Evolutionary conservation across 2,888 invertebrate genomes (phyloP), one percentile per base, ranked within the genome.

Genomic region (Pardosa pseudoannulata): DNA sequence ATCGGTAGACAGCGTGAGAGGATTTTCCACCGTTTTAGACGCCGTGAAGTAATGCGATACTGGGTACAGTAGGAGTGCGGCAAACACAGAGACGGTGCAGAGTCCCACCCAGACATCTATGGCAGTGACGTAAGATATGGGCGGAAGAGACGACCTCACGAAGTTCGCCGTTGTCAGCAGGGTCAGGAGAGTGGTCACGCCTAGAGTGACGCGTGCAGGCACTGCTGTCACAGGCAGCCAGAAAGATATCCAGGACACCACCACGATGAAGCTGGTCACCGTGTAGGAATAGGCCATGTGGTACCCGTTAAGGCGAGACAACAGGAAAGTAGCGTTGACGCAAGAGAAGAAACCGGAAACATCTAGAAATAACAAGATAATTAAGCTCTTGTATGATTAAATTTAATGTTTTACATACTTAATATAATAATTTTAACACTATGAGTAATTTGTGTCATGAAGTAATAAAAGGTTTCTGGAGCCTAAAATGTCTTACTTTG

Each of bases 201-300:
- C 83, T 1, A 88, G 73, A 7, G 83, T 83, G 1, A 83, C 72
- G 23, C 88, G 27, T 1, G 82, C 88, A 6, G 88, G 88, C 6
- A 76, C 72, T n/a, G 83, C 79, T 0, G 70, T 71, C 19, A 76
- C 79, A 0, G 81, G 81, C n/a, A 83, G 46, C 83, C 79, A 88
- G 67, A 88, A 88, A 7, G 83, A 79, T 19, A 88, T 79, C 88
- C 88, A 88, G 28, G 83, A 83, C 13, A 83, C 88, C 16, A 79
- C 16, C 7, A 88, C 88, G 19, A 88, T 83, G 71, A 88, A 80
- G 31, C 65, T 71, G 0, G 88, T 88, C 13, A 88, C 32, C 6
- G 81, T 72, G 67, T 88, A 88, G 0, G 79, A 83, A 29, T 83
- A 88, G 1, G 72, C 79, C 32, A 83, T 62, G 41, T 83, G 88